A percentile compares a stretch with the other conserved stretches of the same genome.
phyloP scores from a whole-genome alignment of 2,888 invertebrate genomes.

The Pollenia labialis region DNA sequence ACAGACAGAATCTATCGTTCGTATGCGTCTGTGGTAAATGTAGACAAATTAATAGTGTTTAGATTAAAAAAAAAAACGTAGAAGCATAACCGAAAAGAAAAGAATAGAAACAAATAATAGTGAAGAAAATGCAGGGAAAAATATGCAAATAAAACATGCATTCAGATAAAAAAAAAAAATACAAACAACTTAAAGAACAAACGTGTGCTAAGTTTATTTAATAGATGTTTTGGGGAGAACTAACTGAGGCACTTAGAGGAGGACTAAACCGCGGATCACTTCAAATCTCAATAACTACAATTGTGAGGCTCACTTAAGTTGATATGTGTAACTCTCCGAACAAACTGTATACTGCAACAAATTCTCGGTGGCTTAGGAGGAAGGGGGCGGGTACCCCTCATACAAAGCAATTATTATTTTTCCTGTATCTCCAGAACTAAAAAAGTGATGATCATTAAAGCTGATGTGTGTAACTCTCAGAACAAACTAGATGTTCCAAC shows the following conservation, averaged over 20 bases:
- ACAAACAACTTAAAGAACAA: conserved; percentile 37
- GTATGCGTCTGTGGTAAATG: conserved; percentile 60
- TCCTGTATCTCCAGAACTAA: too few relatives aligned
- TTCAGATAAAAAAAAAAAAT: conserved; percentile 35
- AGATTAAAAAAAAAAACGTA: conserved; percentile 59
- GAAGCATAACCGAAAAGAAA: conserved; percentile 22
- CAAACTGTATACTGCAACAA: too few relatives aligned
- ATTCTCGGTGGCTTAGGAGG: too few relatives aligned
- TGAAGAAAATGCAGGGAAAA: conserved; percentile 38
- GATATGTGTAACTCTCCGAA: too few relatives aligned
- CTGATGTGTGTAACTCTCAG: too few relatives aligned
- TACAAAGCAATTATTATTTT: too few relatives aligned
- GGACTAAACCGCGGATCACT: too few relatives aligned
- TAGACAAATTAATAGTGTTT: conserved; percentile 72
- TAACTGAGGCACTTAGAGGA: conserved; percentile 10
- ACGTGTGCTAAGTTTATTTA: conserved; percentile 52
- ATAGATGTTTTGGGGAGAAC: conserved; percentile 34
- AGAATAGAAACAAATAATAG: conserved; percentile 18
- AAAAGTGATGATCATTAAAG: too few relatives aligned
- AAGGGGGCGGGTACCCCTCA: too few relatives aligned
- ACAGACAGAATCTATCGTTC: conserved; percentile 27
- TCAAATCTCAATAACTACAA: too few relatives aligned
- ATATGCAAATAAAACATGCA: conserved; percentile 64
- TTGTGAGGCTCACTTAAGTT: too few relatives aligned
- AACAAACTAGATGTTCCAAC: too few relatives aligned